These are phyloP conservation scores for Lepidochitona cinerea DNA, from an alignment of 2,888 invertebrate species.

Conservation along the genomic window DNA sequence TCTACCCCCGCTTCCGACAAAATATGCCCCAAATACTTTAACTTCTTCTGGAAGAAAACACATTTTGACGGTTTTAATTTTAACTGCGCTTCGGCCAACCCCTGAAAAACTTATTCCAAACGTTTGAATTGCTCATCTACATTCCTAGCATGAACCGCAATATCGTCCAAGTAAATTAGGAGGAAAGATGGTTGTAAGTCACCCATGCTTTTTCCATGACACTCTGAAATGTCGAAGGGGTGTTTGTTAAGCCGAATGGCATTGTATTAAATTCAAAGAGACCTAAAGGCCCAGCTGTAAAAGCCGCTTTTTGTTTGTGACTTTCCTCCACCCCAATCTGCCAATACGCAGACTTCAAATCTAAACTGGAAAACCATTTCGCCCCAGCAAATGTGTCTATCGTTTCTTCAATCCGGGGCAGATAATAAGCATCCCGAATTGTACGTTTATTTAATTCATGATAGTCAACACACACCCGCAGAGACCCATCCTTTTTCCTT, in stretches of 20 bases:
- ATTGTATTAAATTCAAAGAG: too few species aligned
- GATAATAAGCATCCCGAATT: slow-evolving; percentile 3
- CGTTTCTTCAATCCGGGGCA: too few species aligned
- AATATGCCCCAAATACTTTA: not conserved
- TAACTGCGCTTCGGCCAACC: too few species aligned
- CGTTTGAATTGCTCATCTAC: too few species aligned
- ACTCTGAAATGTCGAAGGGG: slow-evolving; percentile 12
- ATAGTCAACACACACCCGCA: slow-evolving; percentile 1
- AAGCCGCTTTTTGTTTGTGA: slow-evolving; percentile 8
- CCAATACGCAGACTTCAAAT: slow-evolving; percentile 11
- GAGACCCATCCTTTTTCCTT: not conserved
- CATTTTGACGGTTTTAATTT: too few species aligned
- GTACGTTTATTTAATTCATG: slow-evolving; percentile 8
- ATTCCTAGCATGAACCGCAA: too few species aligned
- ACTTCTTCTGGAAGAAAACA: too few species aligned
- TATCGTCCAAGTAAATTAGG: slow-evolving; percentile 20
- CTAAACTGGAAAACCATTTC: too few species aligned
- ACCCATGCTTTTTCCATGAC: slow-evolving; percentile 10
- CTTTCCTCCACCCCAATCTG: slow-evolving; percentile 14
- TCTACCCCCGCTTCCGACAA: not conserved
- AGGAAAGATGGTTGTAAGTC: not conserved
- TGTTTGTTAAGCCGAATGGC: too few species aligned
- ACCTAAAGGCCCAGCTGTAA: slow-evolving; percentile 4
- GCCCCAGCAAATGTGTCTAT: too few species aligned
- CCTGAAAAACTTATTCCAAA: slow-evolving; percentile 4